Evolutionary conservation across 2,113 vertebrate species (phyloP), one percentile per base, ranked within the genome.

Genomic region (Cyanoderma ruficeps): DNA sequence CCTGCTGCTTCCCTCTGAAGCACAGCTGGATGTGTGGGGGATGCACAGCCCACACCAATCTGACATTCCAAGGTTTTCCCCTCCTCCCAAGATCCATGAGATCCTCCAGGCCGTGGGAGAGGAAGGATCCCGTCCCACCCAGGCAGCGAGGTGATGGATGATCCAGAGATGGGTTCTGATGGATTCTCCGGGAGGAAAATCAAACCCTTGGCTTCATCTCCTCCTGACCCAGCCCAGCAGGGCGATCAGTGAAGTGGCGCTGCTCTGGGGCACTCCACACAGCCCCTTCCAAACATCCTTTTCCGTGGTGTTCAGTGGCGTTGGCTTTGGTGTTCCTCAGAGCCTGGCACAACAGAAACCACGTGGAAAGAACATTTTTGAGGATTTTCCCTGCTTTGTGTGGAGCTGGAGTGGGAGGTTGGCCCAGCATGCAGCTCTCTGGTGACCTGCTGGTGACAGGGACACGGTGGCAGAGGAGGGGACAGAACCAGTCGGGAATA

Each of bases 391-490:
- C 22, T 46, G 19, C 1, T 87, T 64, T 87, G 46, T 19, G n/a
- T 35, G 0, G 1, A 23, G 11, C 12, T 53, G 39, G 16, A 31
- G 6, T 2, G 11, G 4, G 52, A 56, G 33, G 3, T 1, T 56
- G 22, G 31, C 35, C 8, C 10, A 30, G 78, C 49, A 25, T 11
- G 11, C 0, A 0, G 21, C 44, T 76, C 42, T 2, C 33, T 0
- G 5, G 35, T 31, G 35, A 10, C 21, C 39, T 52, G 50, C 59
- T 47, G 39, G 42, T 44, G 33, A n/a, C 41, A 30, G 68, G 49
- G 59, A 53, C 28, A 14, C 0, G 0, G 15, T 4, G 4, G 49
- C 37, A 53, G 25, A 57, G n/a, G 19, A 0, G 7, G 22, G 42
- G 70, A 63, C 25, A 49, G 69, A 90, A 11, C 7, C 19, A 7